Evolutionary conservation across 2,113 vertebrate genomes (phyloP).

Genomic region (Zosterops pallidus): DNA sequence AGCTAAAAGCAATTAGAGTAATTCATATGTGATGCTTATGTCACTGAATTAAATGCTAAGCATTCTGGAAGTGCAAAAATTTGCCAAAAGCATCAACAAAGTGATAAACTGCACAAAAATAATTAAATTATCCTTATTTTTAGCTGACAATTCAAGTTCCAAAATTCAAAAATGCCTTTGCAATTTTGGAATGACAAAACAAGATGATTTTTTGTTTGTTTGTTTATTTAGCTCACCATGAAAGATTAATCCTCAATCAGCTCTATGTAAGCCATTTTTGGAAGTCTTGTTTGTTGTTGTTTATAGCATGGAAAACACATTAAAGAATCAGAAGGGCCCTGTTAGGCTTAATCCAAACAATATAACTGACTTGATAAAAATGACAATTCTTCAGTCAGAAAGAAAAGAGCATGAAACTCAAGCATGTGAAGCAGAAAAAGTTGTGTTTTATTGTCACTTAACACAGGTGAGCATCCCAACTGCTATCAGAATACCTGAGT

Average conservation of each 20-base stretch:
- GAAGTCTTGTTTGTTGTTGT: background rate
- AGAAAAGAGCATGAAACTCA: background rate
- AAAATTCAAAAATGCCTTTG: background rate
- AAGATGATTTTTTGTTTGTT: background rate
- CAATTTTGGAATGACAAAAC: background rate
- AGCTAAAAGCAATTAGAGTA: background rate
- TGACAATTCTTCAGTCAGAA: background rate
- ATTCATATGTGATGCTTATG: background rate
- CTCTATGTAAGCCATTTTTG: background rate
- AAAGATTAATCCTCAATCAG: background rate
- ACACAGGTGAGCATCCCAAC: background rate
- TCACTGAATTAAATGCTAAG: background rate
- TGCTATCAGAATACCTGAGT: background rate
- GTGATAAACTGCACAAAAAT: background rate
- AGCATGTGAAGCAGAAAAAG: background rate
- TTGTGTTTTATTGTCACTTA: background rate
- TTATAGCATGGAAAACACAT: background rate
- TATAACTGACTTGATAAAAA: background rate
- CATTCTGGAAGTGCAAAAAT: background rate
- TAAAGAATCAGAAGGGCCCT: background rate
- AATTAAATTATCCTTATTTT: background rate
- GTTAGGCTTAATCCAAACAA: background rate
- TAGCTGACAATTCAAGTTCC: background rate
- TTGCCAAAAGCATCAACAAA: conserved; percentile 1
- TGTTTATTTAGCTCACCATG: background rate